Conservation (phyloP, 2,113 vertebrate genomes). For the Vombatus ursinus region DNA sequence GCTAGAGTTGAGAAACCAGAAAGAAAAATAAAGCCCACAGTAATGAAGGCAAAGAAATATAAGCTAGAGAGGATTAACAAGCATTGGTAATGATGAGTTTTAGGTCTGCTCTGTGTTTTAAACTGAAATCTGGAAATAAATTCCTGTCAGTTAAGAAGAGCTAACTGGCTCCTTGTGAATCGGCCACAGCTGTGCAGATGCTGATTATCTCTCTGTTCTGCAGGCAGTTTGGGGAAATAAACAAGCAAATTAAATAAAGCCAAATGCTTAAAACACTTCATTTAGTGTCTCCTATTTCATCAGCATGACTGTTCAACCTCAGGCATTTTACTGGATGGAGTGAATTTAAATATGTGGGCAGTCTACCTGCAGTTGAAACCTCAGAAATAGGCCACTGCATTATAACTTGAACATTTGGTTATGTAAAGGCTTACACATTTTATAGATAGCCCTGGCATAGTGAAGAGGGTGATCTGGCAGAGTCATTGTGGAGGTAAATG, state of each 20-base stretch:
- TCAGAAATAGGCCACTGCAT: background rate
- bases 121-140: constrained; percentile 68
- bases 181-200: constrained; percentile 24
- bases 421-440: background rate
- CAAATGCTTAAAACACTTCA: constrained; percentile 38
- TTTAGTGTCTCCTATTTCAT: constrained; percentile 32
- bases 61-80: constrained; percentile 48
- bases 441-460: background rate
- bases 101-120: constrained; percentile 60
- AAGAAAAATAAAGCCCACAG: background rate
- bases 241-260: constrained; percentile 59
- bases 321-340: background rate
- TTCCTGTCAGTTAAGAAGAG: constrained; percentile 49
- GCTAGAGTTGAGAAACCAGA: constrained; percentile 34
- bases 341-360: background rate
- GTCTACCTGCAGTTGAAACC: background rate
- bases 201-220: constrained; percentile 63
- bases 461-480: background rate
- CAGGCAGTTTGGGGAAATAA: constrained; percentile 33
- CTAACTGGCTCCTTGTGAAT: constrained; percentile 11
- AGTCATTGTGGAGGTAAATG: background rate
- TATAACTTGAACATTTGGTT: background rate
- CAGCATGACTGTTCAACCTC: constrained; percentile 17
- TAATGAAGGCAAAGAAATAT: constrained; percentile 21
- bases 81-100: constrained; percentile 24